These are phyloP conservation scores for Prionchulus punctatus DNA, from an alignment of 2,888 invertebrate genomes.

Conservation along the genomic window DNA sequence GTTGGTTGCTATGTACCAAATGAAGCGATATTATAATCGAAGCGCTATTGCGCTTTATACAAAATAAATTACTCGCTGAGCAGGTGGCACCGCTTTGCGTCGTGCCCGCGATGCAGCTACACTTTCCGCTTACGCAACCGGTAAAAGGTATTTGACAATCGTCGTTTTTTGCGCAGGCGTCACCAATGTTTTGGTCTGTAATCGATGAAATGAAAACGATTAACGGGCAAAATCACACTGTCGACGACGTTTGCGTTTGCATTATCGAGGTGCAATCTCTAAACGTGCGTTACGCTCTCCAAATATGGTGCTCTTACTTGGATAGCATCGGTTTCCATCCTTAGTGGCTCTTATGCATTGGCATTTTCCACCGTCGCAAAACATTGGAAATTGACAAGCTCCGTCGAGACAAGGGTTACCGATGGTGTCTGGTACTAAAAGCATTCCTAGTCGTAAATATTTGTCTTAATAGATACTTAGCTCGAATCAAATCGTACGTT, in stretches of 20 bases:
- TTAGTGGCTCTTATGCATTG: neutral
- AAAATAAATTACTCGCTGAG: neutral
- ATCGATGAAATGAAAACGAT: neutral
- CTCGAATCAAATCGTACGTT: neutral
- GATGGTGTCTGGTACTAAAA: constrained; percentile 1
- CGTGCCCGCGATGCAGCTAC: neutral
- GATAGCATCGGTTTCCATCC: neutral
- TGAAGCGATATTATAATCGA: no score
- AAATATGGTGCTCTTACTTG: no score
- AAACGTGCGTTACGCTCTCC: no score
- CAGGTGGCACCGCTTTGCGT: neutral
- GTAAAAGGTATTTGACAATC: neutral
- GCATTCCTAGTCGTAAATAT: neutral
- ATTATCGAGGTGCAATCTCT: no score
- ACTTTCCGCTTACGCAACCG: neutral
- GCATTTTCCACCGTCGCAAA: neutral
- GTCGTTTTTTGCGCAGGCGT: neutral
- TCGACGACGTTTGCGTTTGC: no score
- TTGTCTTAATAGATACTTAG: neutral
- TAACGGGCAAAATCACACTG: neutral
- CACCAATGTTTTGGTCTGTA: neutral
- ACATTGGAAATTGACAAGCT: constrained; percentile 1
- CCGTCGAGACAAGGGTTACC: neutral
- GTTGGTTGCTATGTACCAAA: neutral
- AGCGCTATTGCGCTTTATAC: no score